Evolutionary conservation across 1,140 invertebrate genomes (phyloP).

Genomic region (Coboldia fuscipes): DNA sequence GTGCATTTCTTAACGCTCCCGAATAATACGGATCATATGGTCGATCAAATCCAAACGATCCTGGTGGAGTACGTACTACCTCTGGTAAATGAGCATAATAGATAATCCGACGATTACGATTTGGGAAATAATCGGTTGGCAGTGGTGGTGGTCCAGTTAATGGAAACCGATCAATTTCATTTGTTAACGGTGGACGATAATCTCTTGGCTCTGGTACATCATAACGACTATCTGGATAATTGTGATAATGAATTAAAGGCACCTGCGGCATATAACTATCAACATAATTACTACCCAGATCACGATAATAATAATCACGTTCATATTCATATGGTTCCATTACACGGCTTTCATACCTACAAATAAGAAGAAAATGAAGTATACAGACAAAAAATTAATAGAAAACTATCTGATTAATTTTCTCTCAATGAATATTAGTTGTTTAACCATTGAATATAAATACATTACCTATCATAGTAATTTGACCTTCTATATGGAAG

Average conservation of each 20-base stretch:
- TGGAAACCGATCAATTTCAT: conserved; percentile 5
- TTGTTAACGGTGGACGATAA: conserved; percentile 9
- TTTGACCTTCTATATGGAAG: conserved; percentile 4
- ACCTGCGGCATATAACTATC: conserved; percentile 17
- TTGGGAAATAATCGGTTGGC: conserved; percentile 4
- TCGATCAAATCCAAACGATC: not conserved
- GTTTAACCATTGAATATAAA: not conserved
- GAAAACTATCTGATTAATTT: not conserved
- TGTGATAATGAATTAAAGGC: conserved; percentile 16
- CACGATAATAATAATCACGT: conserved; percentile 14
- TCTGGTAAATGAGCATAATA: conserved; percentile 27
- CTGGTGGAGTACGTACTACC: conserved; percentile 20
- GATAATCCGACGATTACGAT: conserved; percentile 18
- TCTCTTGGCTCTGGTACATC: conserved; percentile 13
- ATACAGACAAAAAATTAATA: not conserved
- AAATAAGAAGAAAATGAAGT: not conserved
- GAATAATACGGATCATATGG: not conserved
- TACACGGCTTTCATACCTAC: conserved; percentile 7
- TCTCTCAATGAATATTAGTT: not conserved
- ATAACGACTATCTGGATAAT: conserved; percentile 17
- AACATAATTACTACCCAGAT: conserved; percentile 16
- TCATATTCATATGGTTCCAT: conserved; percentile 16
- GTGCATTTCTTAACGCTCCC: no score
- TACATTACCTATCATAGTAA: not conserved
- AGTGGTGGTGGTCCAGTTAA: not conserved